Percentiles rank a stretch among this genome's conserved stretches.
Evolutionary conservation across 1,140 invertebrate species (phyloP).

Genomic region (Steinernema khuongi): DNA sequence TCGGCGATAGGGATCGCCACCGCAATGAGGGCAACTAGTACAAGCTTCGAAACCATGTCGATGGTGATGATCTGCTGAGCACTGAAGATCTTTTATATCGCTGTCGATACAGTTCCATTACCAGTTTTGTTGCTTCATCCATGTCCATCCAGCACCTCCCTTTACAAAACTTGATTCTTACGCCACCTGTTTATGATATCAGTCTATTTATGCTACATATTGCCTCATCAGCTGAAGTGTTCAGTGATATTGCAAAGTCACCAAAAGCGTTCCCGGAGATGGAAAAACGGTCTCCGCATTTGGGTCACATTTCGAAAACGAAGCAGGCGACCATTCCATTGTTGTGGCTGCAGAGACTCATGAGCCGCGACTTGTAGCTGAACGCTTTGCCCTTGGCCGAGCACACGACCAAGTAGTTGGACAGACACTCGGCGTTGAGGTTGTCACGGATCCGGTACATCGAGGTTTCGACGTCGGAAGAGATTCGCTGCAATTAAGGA

Average conservation of each 20-base stretch:
- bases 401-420: constrained; percentile 5
- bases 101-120: background rate
- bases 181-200: background rate
- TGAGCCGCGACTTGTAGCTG: constrained; percentile 1
- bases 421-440: constrained; percentile 4
- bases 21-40: background rate
- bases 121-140: background rate
- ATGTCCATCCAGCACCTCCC: constrained; percentile 7
- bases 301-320: constrained; percentile 1
- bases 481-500: background rate
- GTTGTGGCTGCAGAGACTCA: background rate
- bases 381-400: constrained; percentile 5
- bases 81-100: background rate
- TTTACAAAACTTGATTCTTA: constrained; percentile 2
- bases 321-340: constrained; percentile 10
- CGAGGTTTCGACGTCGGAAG: constrained; percentile 1
- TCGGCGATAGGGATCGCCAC: background rate
- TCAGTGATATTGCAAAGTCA: too few relatives aligned
- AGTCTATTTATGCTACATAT: background rate
- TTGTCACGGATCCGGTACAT: constrained; percentile 13
- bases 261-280: too few relatives aligned
- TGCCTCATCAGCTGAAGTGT: too few relatives aligned
- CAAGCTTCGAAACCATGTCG: background rate
- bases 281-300: background rate
- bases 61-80: background rate